Evolutionary conservation across 2,797 vertebrate genomes (phyloP).

Genomic region (Lepus townsendii): DNA sequence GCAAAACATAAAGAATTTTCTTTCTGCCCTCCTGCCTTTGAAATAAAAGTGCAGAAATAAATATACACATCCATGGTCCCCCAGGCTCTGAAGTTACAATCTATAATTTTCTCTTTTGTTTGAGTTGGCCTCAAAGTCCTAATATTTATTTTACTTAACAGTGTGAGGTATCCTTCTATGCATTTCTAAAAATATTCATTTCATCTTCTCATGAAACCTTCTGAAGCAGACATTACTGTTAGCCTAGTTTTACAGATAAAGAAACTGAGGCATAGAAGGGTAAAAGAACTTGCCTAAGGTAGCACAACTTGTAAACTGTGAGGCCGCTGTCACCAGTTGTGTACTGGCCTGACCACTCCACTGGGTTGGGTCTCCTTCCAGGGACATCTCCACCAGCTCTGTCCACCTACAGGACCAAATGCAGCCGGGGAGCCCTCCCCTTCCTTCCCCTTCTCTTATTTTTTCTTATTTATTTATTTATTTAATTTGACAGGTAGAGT

Average conservation of each 20-base stretch:
- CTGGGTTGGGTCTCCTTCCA: rapidly evolving
- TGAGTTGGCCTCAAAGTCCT: constrained; percentile 11
- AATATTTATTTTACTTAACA: constrained; percentile 55
- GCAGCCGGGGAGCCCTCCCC: not conserved
- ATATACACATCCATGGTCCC: not conserved
- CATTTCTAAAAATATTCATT: not conserved
- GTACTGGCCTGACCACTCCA: too few relatives aligned
- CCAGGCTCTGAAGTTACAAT: not conserved
- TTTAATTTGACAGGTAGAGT: too few relatives aligned
- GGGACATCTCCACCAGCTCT: too few relatives aligned
- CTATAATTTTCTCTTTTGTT: constrained; percentile 47
- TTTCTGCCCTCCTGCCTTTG: constrained; percentile 49
- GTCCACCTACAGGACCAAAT: too few relatives aligned
- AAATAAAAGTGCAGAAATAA: constrained; percentile 69
- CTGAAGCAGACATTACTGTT: not conserved
- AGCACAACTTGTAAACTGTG: too few relatives aligned
- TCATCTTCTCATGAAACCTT: not conserved
- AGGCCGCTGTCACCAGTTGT: not conserved
- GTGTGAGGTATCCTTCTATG: not conserved
- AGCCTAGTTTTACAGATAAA: constrained; percentile 1
- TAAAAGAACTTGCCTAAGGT: not conserved
- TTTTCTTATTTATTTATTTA: too few relatives aligned
- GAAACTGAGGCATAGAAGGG: not conserved
- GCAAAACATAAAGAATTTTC: constrained; percentile 63
- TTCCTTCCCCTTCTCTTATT: not conserved